Percentiles rank a stretch among this genome's conserved stretches.
Conservation (phyloP, 2,888 invertebrate genomes). For the Acleris holmiana region DNA sequence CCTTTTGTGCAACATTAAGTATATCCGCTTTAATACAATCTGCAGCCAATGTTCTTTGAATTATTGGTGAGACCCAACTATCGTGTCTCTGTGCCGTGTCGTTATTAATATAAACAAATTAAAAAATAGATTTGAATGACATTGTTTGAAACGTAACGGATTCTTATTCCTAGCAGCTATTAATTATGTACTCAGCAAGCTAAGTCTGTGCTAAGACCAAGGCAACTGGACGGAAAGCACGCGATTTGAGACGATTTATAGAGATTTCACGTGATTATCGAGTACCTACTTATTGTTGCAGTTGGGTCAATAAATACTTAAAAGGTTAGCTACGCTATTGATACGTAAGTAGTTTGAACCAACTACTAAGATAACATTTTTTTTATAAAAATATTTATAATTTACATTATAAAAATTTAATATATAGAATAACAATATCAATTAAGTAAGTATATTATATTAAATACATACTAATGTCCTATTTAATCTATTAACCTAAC, state of each 20-base stretch:
- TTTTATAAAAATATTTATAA: too few relatives aligned
- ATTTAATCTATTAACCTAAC: too few relatives aligned
- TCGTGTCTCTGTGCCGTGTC: slow-evolving; percentile 11
- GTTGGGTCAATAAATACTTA: not conserved
- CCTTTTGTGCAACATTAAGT: slow-evolving; percentile 24
- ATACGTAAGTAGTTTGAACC: too few relatives aligned
- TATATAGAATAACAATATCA: too few relatives aligned
- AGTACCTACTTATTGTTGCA: not conserved
- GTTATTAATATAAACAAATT: slow-evolving; percentile 12
- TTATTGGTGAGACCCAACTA: slow-evolving; percentile 14
- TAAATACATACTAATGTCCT: too few relatives aligned
- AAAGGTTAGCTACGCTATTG: too few relatives aligned
- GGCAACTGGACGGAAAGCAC: slow-evolving; percentile 19
- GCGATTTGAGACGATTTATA: slow-evolving; percentile 17
- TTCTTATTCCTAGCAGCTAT: slow-evolving; percentile 4
- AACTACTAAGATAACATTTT: too few relatives aligned
- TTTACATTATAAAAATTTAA: too few relatives aligned
- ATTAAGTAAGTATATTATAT: too few relatives aligned
- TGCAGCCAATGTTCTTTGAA: slow-evolving; percentile 12
- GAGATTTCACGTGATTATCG: not conserved
- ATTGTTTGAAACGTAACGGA: slow-evolving; percentile 12
- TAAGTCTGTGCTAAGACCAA: slow-evolving; percentile 14
- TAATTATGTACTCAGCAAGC: slow-evolving; percentile 5
- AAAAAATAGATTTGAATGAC: slow-evolving; percentile 4
- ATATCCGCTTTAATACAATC: slow-evolving; percentile 26